These are phyloP conservation scores for Spatulosminthurus flaviceps DNA, from an alignment of 2,888 invertebrate genomes.

Conservation along the genomic window DNA sequence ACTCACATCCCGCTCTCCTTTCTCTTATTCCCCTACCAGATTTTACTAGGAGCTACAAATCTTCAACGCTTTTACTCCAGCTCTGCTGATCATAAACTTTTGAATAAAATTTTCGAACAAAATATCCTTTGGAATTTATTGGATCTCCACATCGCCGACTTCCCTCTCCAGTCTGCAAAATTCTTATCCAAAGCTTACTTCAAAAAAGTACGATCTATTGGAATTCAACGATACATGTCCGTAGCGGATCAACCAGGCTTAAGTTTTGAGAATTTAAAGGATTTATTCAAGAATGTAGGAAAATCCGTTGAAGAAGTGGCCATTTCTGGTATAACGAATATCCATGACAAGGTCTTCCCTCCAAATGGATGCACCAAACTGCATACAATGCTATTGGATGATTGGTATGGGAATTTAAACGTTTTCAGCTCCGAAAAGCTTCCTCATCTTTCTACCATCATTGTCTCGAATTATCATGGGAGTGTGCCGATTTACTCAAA, in stretches of 20 bases:
- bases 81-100: neutral
- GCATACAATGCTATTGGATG: neutral
- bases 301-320: neutral
- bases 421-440: neutral
- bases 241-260: neutral
- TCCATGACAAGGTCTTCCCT: neutral
- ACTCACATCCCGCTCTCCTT: neutral
- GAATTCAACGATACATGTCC: slow-evolving; percentile 5
- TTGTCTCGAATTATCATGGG: slow-evolving; percentile 1
- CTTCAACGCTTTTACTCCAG: slow-evolving; percentile 2
- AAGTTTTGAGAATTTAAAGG: neutral
- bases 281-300: neutral
- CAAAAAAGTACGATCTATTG: neutral
- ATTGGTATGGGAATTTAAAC: slow-evolving; percentile 14
- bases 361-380: neutral
- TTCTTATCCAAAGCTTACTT: neutral
- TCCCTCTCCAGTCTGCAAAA: neutral
- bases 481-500: neutral
- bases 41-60: neutral
- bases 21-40: neutral
- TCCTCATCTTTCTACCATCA: neutral
- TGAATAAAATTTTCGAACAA: neutral
- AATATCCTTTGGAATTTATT: neutral
- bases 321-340: neutral
- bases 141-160: neutral